Base-by-base conservation (phyloP, 1,140 invertebrate genomes). In the Teleopsis dalmanni region DNA sequence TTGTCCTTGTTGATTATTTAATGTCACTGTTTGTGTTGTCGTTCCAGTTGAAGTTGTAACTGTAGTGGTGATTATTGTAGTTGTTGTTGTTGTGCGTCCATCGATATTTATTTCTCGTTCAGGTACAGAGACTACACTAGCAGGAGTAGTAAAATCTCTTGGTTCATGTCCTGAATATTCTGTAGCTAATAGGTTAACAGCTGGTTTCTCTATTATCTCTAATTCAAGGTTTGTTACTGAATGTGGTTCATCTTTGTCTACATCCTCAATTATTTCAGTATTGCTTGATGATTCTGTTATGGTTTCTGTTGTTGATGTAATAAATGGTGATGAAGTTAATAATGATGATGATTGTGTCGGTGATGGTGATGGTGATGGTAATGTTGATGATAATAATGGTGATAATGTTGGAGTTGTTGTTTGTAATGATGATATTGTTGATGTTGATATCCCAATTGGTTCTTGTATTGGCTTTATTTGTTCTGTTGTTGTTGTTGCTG, bases 11-110 rank as follows among this genome's bases (percentile, higher is more conserved):
- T n/a, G n/a, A n/a, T n/a, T n/a, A n/a, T n/a, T n/a, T n/a, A n/a
- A n/a, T 36, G 33, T 7, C n/a, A 27, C 29, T 19, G 52, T 54
- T 10, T 36, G 7, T 40, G 57, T 65, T 53, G 60, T 60, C 40
- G 57, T 60, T 51, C 60, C 64, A 43, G 51, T 54, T 38, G 52
- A 52, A 14, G 58, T 52, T 53, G 52, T 56, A 38, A 56, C 56
- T 8, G 55, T 23, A 18, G 41, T 45, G 22, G 42, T 44, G 13
- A 34, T 22, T 38, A 29, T 13, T 22, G 41, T 22, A 8, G 41
- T 36, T 18, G 4, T 29, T 38, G 41, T 45, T 25, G 34, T n/a
- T n/a, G n/a, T n/a, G n/a, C n/a, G n/a, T n/a, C n/a, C n/a, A n/a
- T n/a, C n/a, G n/a, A n/a, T n/a, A n/a, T n/a, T n/a, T n/a, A n/a